Percentiles rank a stretch among this genome's conserved stretches.
phyloP scores from a whole-genome alignment of 2,797 vertebrate species.

The Enteromius argenteus region DNA sequence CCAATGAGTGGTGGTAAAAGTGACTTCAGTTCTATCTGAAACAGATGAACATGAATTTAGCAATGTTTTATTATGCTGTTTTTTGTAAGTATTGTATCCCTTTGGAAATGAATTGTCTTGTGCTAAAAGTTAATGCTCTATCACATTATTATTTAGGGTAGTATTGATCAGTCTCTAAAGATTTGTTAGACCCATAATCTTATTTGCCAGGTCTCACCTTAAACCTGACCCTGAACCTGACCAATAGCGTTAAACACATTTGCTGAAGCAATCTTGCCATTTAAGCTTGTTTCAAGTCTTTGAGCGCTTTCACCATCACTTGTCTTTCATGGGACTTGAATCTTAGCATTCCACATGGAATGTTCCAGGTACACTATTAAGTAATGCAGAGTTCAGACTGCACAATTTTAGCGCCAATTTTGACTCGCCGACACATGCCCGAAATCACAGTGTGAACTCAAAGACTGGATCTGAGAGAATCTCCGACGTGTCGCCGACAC shows the following conservation, averaged over 20 bases:
- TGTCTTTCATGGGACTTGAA: background rate
- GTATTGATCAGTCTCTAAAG: too few relatives aligned
- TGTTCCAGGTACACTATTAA: background rate
- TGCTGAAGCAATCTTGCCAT: background rate
- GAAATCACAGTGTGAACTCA: too few relatives aligned
- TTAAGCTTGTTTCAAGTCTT: background rate
- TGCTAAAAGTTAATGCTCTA: background rate
- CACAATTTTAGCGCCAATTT: too few relatives aligned
- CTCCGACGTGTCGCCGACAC: too few relatives aligned
- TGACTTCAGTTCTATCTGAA: background rate
- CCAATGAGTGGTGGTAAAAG: background rate
- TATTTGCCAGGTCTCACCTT: background rate
- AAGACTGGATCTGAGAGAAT: too few relatives aligned
- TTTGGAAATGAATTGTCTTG: background rate
- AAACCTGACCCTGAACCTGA: background rate
- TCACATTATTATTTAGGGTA: background rate
- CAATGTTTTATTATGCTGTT: background rate
- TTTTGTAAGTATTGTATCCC: background rate
- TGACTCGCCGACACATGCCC: too few relatives aligned
- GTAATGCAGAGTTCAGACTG: too few relatives aligned
- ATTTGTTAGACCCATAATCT: too few relatives aligned
- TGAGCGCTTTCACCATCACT: background rate
- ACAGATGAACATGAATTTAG: background rate
- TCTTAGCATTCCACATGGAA: background rate
- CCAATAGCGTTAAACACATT: background rate